Conservation (phyloP, 2,113 vertebrate species). For the Halcyon senegalensis region DNA sequence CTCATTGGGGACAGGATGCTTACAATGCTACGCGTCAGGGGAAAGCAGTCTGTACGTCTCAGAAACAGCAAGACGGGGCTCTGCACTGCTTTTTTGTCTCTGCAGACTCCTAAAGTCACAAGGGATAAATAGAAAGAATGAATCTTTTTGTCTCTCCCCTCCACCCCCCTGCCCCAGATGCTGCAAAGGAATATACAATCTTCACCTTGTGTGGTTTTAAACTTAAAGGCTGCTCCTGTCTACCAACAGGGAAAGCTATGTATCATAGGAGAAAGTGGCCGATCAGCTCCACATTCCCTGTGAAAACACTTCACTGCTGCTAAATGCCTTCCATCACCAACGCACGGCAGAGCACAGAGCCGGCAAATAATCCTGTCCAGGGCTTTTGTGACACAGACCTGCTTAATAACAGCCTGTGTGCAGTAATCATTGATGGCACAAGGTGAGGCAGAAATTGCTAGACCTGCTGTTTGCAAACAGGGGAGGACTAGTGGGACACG, state of each 20-base stretch:
- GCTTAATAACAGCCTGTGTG: not conserved
- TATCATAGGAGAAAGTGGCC: not conserved
- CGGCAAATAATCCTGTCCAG: not conserved
- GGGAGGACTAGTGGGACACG: no score
- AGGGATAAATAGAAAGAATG: not conserved
- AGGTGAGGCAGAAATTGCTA: not conserved
- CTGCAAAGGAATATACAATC: not conserved
- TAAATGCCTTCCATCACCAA: not conserved
- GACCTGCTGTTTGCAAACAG: no score
- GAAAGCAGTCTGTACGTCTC: not conserved
- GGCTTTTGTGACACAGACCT: not conserved
- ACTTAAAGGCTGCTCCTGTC: not conserved
- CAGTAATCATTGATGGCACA: not conserved
- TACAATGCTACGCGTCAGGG: fast-evolving
- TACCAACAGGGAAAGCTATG: fast-evolving
- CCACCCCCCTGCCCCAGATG: not conserved
- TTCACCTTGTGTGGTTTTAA: not conserved
- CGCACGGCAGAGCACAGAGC: not conserved
- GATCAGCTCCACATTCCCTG: not conserved
- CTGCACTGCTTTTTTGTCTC: not conserved
- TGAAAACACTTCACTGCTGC: not conserved
- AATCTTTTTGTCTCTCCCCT: not conserved
- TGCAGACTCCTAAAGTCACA: not conserved
- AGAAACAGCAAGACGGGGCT: not conserved
- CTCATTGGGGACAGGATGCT: not conserved